Evolutionary conservation across 2,888 invertebrate species (phyloP).

Genomic region (Apocheima hispidaria): DNA sequence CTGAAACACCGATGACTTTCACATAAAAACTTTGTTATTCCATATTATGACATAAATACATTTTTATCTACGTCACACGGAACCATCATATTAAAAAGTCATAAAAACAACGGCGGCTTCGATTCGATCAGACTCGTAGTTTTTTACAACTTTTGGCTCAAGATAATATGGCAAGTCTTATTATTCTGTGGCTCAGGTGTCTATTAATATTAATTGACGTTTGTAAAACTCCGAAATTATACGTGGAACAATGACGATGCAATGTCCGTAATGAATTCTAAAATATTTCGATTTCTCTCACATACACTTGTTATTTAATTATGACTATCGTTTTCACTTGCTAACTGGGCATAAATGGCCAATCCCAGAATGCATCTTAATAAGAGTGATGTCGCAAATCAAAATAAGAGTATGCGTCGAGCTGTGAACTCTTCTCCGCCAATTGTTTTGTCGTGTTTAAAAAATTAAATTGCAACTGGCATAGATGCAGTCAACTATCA

Average conservation of each 20-base stretch:
- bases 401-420: too few relatives aligned
- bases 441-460: background rate
- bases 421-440: background rate
- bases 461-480: background rate
- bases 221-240: conserved; percentile 63
- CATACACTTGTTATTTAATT: conserved; percentile 23
- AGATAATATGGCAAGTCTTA: background rate
- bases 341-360: background rate
- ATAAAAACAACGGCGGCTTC: conserved; percentile 46
- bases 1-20: background rate
- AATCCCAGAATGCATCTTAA: background rate
- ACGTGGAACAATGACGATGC: conserved; percentile 74
- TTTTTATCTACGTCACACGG: conserved; percentile 38
- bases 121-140: conserved; percentile 43
- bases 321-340: conserved; percentile 25
- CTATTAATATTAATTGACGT: conserved; percentile 77
- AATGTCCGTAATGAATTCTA: conserved; percentile 57
- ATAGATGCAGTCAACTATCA: background rate
- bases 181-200: conserved; percentile 54
- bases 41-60: conserved; percentile 1
- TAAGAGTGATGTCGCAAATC: background rate
- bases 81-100: conserved; percentile 46
- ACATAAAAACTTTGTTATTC: background rate
- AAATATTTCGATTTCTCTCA: conserved; percentile 57
- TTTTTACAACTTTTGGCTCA: conserved; percentile 59